A percentile compares a stretch with the other conserved stretches of the same genome.
phyloP scores from a whole-genome alignment of 2,113 vertebrate genomes.

The Syngnathoides biaculeatus region DNA sequence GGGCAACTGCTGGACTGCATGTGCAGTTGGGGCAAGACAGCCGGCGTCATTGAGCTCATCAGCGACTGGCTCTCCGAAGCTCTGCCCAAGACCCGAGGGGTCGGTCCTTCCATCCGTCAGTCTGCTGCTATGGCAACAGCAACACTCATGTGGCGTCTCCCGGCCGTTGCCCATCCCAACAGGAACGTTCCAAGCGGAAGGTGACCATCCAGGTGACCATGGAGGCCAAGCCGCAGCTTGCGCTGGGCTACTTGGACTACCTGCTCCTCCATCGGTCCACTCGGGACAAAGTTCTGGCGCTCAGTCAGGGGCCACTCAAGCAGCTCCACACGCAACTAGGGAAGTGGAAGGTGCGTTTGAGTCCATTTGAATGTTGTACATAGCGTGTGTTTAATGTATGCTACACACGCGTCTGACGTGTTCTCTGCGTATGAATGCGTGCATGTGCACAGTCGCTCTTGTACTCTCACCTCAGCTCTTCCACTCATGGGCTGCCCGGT shows the following conservation, averaged over 20 bases:
- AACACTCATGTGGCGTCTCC: neutral
- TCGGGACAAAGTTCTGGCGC: slow-evolving; percentile 73
- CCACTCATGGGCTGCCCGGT: slow-evolving; percentile 37
- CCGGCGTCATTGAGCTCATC: slow-evolving; percentile 79
- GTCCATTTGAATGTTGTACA: neutral
- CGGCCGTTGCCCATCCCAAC: slow-evolving; percentile 44
- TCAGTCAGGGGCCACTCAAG: slow-evolving; percentile 71
- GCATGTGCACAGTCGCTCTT: slow-evolving; percentile 69
- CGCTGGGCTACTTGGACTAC: slow-evolving; percentile 83
- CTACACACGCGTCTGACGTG: too few relatives aligned
- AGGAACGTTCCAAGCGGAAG: slow-evolving; percentile 43
- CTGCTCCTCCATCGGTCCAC: slow-evolving; percentile 76
- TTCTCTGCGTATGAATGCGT: too few relatives aligned
- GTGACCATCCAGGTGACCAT: slow-evolving; percentile 73
- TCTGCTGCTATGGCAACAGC: neutral
- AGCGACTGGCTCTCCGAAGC: slow-evolving; percentile 81
- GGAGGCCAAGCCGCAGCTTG: slow-evolving; percentile 81
- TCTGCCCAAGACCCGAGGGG: slow-evolving; percentile 56
- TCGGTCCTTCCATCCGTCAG: slow-evolving; percentile 30
- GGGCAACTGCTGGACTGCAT: slow-evolving; percentile 83
- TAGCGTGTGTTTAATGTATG: neutral
- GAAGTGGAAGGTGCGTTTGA: slow-evolving; percentile 76
- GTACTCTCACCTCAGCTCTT: slow-evolving; percentile 63
- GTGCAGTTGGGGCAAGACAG: slow-evolving; percentile 86
- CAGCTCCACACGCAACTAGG: slow-evolving; percentile 77